Evolutionary conservation across 2,113 vertebrate species (phyloP), one percentile per base, ranked within the genome.

Genomic region (Zapus hudsonius): DNA sequence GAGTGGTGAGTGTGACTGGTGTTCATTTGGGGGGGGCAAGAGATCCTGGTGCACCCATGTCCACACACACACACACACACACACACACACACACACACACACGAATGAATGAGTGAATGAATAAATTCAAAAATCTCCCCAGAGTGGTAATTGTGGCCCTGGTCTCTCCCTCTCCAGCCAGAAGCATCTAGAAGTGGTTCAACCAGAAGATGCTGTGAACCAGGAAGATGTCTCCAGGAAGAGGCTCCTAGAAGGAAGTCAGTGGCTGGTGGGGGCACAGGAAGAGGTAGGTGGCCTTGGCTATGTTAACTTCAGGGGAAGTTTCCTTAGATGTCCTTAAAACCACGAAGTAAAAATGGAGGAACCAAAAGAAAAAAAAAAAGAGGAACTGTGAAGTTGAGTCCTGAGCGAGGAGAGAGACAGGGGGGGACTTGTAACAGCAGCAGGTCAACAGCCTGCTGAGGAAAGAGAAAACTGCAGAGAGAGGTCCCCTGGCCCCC

Each of bases 391-490:
- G 1, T n/a, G 27, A 52, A 29, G 59, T 88, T 95, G 5, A 0
- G 95, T 86, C 96, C 97, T 88, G 10, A 76, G 79, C n/a, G 96
- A 96, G 89, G 81, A 86, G 97, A 78, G 96, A 98, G 97, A 98
- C 98, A 98, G 98, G 8, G n/a, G 96, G 95, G 93, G 94, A 72
- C 96, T 84, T 87, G 79, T 92, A 90, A 20, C 44, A 95, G 91
- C 96, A 97, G 97, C 83, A 97, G 97, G 96, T 97, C 95, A 96
- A 96, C 97, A 97, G 97, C 95, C 96, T 97, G 95, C 97, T 97
- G 95, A 97, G 96, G 97, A 97, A 97, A 97, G 96, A 97, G 92
- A 90, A 93, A 44, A 94, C 93, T 95, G 96, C 97, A 97, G 96
- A 97, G 93, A 93, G 97, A 95, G 96, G 89, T n/a, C 91, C 81